These are phyloP conservation scores for Meriones psammophilus DNA, from an alignment of 2,797 vertebrate species.

Conservation along the genomic window DNA sequence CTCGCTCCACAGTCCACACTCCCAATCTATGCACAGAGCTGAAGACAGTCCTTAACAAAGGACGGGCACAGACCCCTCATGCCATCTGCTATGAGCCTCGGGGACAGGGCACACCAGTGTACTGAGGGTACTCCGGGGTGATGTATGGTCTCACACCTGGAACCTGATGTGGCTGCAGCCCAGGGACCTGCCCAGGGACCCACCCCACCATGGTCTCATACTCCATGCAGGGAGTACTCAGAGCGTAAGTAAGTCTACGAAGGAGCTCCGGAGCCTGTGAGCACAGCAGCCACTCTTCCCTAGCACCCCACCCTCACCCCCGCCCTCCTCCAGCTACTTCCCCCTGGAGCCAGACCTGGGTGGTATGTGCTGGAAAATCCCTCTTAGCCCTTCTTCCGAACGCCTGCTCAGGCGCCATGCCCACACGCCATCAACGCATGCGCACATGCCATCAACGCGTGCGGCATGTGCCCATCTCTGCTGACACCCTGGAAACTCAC, in stretches of 20 bases:
- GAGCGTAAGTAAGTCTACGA: not conserved
- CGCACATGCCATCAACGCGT: too few species aligned
- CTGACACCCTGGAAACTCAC: not conserved
- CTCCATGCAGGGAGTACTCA: not conserved
- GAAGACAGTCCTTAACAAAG: not conserved
- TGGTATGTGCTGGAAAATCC: not conserved
- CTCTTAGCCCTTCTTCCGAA: not conserved
- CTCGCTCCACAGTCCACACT: not conserved
- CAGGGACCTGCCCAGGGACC: not conserved
- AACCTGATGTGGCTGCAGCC: not conserved
- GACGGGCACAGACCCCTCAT: not conserved
- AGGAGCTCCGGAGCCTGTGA: not conserved
- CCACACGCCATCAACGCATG: too few species aligned
- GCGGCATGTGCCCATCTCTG: not conserved
- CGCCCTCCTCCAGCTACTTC: not conserved
- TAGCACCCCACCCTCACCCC: not conserved
- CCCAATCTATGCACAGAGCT: not conserved
- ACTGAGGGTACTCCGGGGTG: not conserved
- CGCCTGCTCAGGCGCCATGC: not conserved
- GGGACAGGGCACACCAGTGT: not conserved
- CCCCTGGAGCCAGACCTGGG: not conserved
- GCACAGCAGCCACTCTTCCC: not conserved
- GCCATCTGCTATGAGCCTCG: rapidly evolving
- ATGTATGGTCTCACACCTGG: not conserved
- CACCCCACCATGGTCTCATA: not conserved